Percentiles rank a stretch among this genome's conserved stretches.
Evolutionary conservation across 2,888 invertebrate species (phyloP).

Genomic region (Dione vanillae): DNA sequence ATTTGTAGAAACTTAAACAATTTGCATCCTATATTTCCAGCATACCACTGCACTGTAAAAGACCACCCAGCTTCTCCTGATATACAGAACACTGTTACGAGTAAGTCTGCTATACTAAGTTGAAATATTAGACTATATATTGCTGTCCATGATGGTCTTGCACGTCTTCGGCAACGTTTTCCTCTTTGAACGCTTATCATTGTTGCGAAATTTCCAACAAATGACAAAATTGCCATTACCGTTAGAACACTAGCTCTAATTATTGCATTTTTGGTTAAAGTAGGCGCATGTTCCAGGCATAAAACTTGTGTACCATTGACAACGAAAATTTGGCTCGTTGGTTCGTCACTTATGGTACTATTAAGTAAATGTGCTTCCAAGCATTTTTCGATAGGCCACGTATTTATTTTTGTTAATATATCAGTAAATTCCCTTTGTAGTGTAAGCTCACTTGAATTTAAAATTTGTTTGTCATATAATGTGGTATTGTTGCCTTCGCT

Average conservation of each 20-base stretch:
- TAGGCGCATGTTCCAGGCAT: conserved; percentile 88
- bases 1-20: conserved; percentile 92
- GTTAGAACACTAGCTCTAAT: conserved; percentile 87
- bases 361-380: conserved; percentile 61
- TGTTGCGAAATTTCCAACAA: conserved; percentile 90
- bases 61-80: conserved; percentile 93
- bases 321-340: conserved; percentile 55
- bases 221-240: conserved; percentile 88
- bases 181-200: conserved; percentile 89
- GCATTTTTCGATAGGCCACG: conserved; percentile 73
- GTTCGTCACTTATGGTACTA: conserved; percentile 57
- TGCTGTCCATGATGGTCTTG: conserved; percentile 87
- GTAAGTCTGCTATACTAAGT: conserved; percentile 91
- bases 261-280: conserved; percentile 85
- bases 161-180: conserved; percentile 81
- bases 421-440: conserved; percentile 59
- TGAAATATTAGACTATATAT: conserved; percentile 92
- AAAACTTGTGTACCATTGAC: conserved; percentile 68
- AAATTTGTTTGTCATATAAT: conserved; percentile 66
- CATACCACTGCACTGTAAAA: conserved; percentile 91
- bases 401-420: conserved; percentile 47
- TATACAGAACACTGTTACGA: conserved; percentile 92
- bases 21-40: conserved; percentile 91
- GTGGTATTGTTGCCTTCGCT: conserved; percentile 77
- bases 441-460: conserved; percentile 58